A percentile compares a stretch with the other conserved stretches of the same genome.
These are phyloP conservation scores for Cephalophus harveyi DNA, from an alignment of 2,113 vertebrate genomes.

Conservation along the genomic window DNA sequence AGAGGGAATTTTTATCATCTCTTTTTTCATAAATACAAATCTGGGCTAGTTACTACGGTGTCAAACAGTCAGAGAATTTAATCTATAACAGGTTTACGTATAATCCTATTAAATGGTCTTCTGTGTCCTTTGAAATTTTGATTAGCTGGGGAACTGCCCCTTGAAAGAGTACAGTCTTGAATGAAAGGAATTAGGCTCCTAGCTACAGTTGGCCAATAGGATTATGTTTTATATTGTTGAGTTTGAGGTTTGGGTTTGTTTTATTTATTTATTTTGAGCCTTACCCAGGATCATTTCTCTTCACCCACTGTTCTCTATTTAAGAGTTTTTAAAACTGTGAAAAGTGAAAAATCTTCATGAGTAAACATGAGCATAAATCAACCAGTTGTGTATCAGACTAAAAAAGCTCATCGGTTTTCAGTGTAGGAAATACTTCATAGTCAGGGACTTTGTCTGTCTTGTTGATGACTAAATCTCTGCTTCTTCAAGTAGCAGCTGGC, in stretches of 20 bases:
- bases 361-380: slow-evolving; percentile 32
- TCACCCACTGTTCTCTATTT: neutral
- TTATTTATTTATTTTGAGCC: neutral
- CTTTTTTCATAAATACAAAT: slow-evolving; percentile 35
- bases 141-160: neutral
- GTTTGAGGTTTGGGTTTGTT: neutral
- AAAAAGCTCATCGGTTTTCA: slow-evolving; percentile 25
- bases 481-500: slow-evolving; percentile 23
- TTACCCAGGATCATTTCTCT: neutral
- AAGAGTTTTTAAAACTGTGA: slow-evolving; percentile 8
- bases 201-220: neutral
- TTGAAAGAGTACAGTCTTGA: neutral
- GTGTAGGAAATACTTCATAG: slow-evolving; percentile 10
- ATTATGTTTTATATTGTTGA: neutral
- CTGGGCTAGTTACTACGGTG: neutral
- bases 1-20: neutral
- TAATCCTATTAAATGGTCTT: slow-evolving; percentile 51
- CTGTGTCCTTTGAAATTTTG: slow-evolving; percentile 59
- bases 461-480: slow-evolving; percentile 24
- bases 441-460: slow-evolving; percentile 34
- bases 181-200: neutral
- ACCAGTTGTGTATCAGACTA: slow-evolving; percentile 22
- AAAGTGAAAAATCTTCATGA: slow-evolving; percentile 17
- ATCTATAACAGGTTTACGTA: slow-evolving; percentile 49
- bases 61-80: slow-evolving; percentile 34